These are phyloP conservation scores for Epistrophe eligans DNA, from an alignment of 2,888 invertebrate species.

Conservation along the genomic window DNA sequence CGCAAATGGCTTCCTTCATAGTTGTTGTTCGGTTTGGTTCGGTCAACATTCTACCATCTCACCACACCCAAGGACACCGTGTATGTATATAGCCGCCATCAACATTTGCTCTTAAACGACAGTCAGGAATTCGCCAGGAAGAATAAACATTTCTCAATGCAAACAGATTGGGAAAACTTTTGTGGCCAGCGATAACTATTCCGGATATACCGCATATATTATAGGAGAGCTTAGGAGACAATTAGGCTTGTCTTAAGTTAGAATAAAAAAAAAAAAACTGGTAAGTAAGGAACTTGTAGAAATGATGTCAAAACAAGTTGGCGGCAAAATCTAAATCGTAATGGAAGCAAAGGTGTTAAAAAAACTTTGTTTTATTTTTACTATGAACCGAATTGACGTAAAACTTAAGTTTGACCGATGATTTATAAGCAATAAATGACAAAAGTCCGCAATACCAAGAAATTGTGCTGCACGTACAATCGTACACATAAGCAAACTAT, in stretches of 20 bases:
- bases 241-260: not conserved
- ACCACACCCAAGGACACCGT: slow-evolving; percentile 1
- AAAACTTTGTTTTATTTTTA: too few species aligned
- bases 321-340: too few species aligned
- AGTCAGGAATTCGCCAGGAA: slow-evolving; percentile 15
- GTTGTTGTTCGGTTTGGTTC: not conserved
- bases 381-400: too few species aligned
- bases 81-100: slow-evolving; percentile 17
- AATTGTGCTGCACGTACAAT: too few species aligned
- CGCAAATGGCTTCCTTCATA: slow-evolving; percentile 50
- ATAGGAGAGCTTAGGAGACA: not conserved
- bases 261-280: too few species aligned
- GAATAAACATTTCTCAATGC: slow-evolving; percentile 55
- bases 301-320: too few species aligned
- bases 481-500: too few species aligned
- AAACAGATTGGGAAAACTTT: slow-evolving; percentile 39
- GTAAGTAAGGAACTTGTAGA: too few species aligned
- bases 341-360: too few species aligned
- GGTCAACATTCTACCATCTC: not conserved
- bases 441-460: too few species aligned
- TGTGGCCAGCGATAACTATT: not conserved
- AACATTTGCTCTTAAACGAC: slow-evolving; percentile 28
- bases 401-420: too few species aligned
- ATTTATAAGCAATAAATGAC: too few species aligned
- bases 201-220: not conserved